These are phyloP conservation scores for Telmatochromis sp. DNA, from an alignment of 2,113 vertebrate species.

Conservation along the genomic window DNA sequence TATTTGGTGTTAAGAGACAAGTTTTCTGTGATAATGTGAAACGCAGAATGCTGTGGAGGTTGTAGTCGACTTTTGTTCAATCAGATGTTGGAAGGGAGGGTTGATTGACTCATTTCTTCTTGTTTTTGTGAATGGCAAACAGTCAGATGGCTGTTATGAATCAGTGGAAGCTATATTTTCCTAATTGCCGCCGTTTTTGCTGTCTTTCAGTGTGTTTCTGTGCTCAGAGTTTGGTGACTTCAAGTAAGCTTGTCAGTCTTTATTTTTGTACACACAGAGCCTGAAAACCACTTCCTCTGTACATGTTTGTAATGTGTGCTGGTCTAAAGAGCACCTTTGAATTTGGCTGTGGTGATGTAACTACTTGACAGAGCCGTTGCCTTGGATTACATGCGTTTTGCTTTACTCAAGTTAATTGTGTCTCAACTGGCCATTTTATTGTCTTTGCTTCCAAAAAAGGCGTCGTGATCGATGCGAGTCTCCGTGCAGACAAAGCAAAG, in stretches of 20 bases:
- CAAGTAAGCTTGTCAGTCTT: neutral
- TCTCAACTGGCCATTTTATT: neutral
- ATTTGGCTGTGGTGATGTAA: neutral
- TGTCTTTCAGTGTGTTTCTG: neutral
- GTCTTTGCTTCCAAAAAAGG: neutral
- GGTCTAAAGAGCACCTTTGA: neutral
- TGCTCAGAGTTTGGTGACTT: neutral
- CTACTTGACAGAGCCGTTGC: neutral
- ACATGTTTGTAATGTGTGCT: neutral
- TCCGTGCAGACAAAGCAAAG: neutral
- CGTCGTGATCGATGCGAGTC: neutral
- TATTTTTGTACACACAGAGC: conserved; percentile 6
- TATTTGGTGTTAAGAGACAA: neutral
- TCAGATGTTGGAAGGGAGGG: neutral
- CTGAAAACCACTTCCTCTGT: conserved; percentile 53
- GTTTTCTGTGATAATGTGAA: neutral
- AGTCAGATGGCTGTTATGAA: neutral
- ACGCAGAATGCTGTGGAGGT: neutral
- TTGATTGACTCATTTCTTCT: neutral
- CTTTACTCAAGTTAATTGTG: neutral
- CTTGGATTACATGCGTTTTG: neutral
- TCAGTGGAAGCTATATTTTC: neutral
- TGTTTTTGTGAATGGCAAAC: neutral
- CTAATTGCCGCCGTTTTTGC: fast-evolving
- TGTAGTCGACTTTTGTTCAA: neutral